Evolutionary conservation across 2,797 vertebrate species (phyloP), one percentile per base, ranked within the genome.

Genomic region (Apogon hyalosoma): DNA sequence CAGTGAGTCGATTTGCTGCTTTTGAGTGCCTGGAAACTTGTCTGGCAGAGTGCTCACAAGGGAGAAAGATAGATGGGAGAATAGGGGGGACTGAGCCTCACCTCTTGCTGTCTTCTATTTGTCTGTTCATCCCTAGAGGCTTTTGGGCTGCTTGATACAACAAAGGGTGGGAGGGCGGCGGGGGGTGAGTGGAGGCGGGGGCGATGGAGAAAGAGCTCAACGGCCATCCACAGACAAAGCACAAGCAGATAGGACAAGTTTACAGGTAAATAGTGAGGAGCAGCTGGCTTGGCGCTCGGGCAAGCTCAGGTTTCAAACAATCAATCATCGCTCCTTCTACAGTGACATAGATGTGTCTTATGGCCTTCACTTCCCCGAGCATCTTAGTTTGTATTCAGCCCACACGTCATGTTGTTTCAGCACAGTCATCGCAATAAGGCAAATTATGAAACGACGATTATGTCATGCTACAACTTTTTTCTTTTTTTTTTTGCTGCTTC

Each of bases 1-100:
- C 85, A 86, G 82, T 70, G 83, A 90, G 88, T 90, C 80, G 74
- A 83, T 90, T 89, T 90, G 84, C 86, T 82, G 82, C 80, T 85
- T 89, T 85, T 84, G 89, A 90, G 87, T 83, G 87, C 79, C 85
- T 75, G 78, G 77, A 89, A 91, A 91, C 73, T 82, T 89, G 87
- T 90, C 88, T 87, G 76, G 78, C 82, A 78, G 84, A 89, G 88
- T 75, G 85, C 79, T 88, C 83, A 28, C 80, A 28, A 76, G 88
- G 85, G 80, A 90, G 77, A 78, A 31, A 63, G 75, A 82, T 78
- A 83, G 83, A 85, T 77, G 72, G 79, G 71, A 73, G 77, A 77
- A 71, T 43, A 53, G 41, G 78, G 66, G 77, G 83, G 82, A 64
- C 81, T 24, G 42, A 71, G 76, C 55, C 57, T 87, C 87, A 86